Evolutionary conservation across 2,888 invertebrate species (phyloP), one percentile per base, ranked within the genome.

Genomic region (Eilema caniola): DNA sequence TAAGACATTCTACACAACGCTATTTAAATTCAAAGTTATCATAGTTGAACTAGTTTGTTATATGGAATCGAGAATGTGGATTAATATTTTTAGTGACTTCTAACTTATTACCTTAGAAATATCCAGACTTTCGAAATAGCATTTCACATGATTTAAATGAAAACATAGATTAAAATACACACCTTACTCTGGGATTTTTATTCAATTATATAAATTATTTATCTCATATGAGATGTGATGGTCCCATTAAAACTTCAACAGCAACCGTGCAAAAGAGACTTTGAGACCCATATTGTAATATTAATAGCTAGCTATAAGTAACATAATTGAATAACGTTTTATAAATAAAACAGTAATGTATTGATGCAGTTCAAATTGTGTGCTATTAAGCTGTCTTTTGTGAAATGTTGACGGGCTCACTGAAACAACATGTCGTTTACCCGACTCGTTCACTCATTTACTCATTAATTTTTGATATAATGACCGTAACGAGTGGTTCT

Each of bases 391-490:
- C 74, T 78, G 78, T 79, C 81, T 75, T 81, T 83, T 81, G 81
- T 81, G 77, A 83, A 83, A 85, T 81, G 80, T 83, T 82, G 77
- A 75, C 78, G 76, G 68, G 73, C 72, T 63, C 67, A 73, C 69
- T 80, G 76, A 79, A 82, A 78, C 76, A 82, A 76, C 79, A 75
- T 83, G 80, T 83, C 81, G 78, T 84, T 85, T 83, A 82, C 83
- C 74, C 79, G 81, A 67, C 76, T 81, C 83, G 78, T 86, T 65
- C 83, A 79, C 87, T 82, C 82, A 89, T 88, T 85, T 89, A 79
- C 87, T 63, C 83, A 80, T 89, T 83, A 80, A 88, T 88, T 85
- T 89, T 89, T 88, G 83, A 89, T 88, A 83, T 80, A 56, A 66
- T 57, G 53, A 37, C 57, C 33, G 56, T 65, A 65, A 56, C 56